A percentile compares a stretch with the other conserved stretches of the same genome.
phyloP scores from a whole-genome alignment of 2,888 invertebrate species.

The Pollenia labialis region DNA sequence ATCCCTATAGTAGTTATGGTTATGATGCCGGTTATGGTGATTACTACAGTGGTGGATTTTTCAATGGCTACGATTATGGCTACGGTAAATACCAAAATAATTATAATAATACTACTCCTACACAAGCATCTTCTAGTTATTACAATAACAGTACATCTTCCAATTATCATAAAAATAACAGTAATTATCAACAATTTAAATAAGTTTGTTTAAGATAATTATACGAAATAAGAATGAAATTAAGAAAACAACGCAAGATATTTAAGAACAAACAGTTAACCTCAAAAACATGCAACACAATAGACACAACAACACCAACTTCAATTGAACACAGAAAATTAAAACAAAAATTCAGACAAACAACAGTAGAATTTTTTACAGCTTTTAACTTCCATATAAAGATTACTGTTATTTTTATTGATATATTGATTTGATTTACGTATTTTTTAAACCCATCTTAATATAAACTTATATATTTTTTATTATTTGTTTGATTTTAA shows the following conservation, averaged over 20 bases:
- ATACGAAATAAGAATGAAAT: constrained; percentile 24
- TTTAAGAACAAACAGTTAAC: constrained; percentile 29
- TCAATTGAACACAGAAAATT: constrained; percentile 47
- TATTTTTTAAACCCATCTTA: constrained; percentile 53
- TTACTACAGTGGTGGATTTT: constrained; percentile 87
- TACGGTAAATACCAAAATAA: constrained; percentile 83
- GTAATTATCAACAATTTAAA: constrained; percentile 81
- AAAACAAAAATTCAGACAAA: constrained; percentile 56
- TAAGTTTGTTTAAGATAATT: constrained; percentile 71
- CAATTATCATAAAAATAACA: constrained; percentile 82
- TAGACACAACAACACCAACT: constrained; percentile 73
- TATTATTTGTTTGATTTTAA: constrained; percentile 70
- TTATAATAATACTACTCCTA: constrained; percentile 81
- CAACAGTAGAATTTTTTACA: constrained; percentile 35
- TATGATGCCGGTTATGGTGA: constrained; percentile 88
- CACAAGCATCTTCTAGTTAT: constrained; percentile 79
- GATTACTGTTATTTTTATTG: constrained; percentile 73
- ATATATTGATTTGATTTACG: constrained; percentile 60
- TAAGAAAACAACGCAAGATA: constrained; percentile 17
- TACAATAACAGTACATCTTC: constrained; percentile 82
- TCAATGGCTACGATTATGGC: constrained; percentile 90
- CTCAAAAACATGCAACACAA: constrained; percentile 64
- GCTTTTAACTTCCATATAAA: constrained; percentile 29
- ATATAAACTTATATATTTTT: constrained; percentile 65
- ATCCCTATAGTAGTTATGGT: constrained; percentile 89